Conservation (phyloP, 2,888 invertebrate species). For the Hypomecis atomaria region DNA sequence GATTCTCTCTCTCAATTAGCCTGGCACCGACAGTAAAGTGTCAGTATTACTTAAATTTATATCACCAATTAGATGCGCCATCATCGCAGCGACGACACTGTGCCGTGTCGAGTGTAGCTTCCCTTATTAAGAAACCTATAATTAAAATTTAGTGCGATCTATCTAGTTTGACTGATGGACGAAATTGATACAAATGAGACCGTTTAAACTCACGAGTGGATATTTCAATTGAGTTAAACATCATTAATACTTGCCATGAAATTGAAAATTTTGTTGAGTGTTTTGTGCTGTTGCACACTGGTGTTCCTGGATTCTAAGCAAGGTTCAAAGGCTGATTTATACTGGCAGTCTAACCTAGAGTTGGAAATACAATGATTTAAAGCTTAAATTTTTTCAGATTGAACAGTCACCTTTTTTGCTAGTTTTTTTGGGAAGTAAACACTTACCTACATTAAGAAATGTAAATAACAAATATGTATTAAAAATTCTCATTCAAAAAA, state of each 20-base stretch:
- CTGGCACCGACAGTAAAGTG: slow-evolving; percentile 77
- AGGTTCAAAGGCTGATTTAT: too few relatives aligned
- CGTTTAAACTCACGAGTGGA: slow-evolving; percentile 39
- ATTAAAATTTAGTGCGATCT: slow-evolving; percentile 75
- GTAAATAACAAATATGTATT: too few relatives aligned
- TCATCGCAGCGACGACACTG: slow-evolving; percentile 79
- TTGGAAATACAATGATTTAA: too few relatives aligned
- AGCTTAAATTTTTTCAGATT: too few relatives aligned
- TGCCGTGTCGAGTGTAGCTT: slow-evolving; percentile 74
- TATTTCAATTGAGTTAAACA: slow-evolving; percentile 10
- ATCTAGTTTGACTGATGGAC: slow-evolving; percentile 60
- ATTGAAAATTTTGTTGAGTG: too few relatives aligned
- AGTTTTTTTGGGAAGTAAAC: too few relatives aligned
- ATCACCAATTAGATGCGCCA: slow-evolving; percentile 82
- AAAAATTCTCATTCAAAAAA: too few relatives aligned
- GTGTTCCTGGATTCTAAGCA: too few relatives aligned
- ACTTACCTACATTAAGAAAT: too few relatives aligned
- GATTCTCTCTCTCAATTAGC: slow-evolving; percentile 83
- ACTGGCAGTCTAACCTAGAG: too few relatives aligned
- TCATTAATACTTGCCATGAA: not conserved
- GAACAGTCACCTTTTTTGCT: too few relatives aligned
- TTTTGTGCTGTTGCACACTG: too few relatives aligned
- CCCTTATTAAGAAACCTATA: slow-evolving; percentile 82
- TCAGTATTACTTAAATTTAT: slow-evolving; percentile 84
- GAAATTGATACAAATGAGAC: slow-evolving; percentile 59